phyloP scores from a whole-genome alignment of 2,888 invertebrate species.

The Hololepta plana region DNA sequence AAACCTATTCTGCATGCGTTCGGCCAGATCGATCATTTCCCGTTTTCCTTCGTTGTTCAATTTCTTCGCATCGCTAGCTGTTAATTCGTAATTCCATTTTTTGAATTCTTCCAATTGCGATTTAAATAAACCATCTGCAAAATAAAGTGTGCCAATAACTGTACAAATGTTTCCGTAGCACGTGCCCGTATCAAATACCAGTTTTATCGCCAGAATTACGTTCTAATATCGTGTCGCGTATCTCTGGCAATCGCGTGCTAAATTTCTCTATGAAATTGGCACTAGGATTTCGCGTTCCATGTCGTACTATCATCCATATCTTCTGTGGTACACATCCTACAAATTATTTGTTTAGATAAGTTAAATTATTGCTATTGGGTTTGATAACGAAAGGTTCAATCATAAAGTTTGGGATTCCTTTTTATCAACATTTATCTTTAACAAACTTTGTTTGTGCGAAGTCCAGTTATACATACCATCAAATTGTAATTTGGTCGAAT shows the following conservation, averaged over 20 bases:
- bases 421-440: too few relatives aligned
- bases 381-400: slow-evolving; percentile 5
- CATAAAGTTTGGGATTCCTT: slow-evolving; percentile 4
- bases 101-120: slow-evolving; percentile 28
- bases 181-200: background rate
- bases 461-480: slow-evolving; percentile 38
- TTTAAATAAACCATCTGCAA: slow-evolving; percentile 8
- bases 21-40: slow-evolving; percentile 50
- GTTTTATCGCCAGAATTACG: slow-evolving; percentile 19
- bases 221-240: slow-evolving; percentile 33
- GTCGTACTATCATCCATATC: slow-evolving; percentile 59
- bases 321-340: slow-evolving; percentile 24
- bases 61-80: slow-evolving; percentile 33
- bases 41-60: slow-evolving; percentile 50
- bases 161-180: background rate
- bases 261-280: slow-evolving; percentile 21
- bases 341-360: background rate
- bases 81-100: slow-evolving; percentile 37
- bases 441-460: too few relatives aligned
- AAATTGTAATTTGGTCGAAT: slow-evolving; percentile 38
- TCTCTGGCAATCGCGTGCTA: slow-evolving; percentile 28
- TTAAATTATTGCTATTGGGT: background rate
- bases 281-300: slow-evolving; percentile 61
- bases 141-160: too few relatives aligned
- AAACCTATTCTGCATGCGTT: slow-evolving; percentile 53